Percentiles rank a stretch among this genome's conserved stretches.
phyloP scores from a whole-genome alignment of 2,888 invertebrate species.

The Emmelina monodactyla region DNA sequence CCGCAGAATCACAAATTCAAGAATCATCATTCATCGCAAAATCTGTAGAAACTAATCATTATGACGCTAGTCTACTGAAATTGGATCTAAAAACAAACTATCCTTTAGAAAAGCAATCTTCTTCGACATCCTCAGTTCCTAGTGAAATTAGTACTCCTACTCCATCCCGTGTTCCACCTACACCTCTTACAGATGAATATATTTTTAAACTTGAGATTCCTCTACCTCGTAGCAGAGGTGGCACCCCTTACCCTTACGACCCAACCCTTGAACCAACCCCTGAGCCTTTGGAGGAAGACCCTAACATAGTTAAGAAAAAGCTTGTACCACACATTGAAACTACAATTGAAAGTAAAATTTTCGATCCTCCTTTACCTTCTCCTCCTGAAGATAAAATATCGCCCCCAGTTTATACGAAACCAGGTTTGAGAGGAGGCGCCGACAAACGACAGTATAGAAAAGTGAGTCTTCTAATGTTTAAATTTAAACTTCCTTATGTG shows the following conservation, averaged over 20 bases:
- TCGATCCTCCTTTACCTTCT: constrained; percentile 39
- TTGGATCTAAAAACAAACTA: constrained; percentile 4
- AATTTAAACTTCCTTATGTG: too few species aligned
- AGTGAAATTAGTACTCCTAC: constrained; percentile 30
- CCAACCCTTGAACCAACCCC: constrained; percentile 22
- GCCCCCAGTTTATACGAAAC: constrained; percentile 32
- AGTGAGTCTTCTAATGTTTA: not conserved
- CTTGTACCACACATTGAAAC: constrained; percentile 41
- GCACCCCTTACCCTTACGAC: constrained; percentile 27
- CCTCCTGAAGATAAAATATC: constrained; percentile 25
- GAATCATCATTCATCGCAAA: constrained; percentile 10
- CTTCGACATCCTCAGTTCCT: not conserved
- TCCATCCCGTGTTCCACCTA: constrained; percentile 36
- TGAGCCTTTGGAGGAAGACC: constrained; percentile 34
- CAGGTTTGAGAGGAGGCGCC: constrained; percentile 28
- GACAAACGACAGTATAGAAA: constrained; percentile 9
- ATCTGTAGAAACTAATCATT: not conserved
- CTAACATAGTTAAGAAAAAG: constrained; percentile 41
- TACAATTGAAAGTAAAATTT: constrained; percentile 32
- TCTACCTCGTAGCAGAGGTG: constrained; percentile 34
- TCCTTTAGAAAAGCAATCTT: not conserved
- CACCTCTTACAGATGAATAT: constrained; percentile 52
- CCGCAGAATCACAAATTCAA: constrained; percentile 6
- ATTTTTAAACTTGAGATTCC: constrained; percentile 39
- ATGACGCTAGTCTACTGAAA: constrained; percentile 2